These are phyloP conservation scores for Cynaeus angustus DNA, from an alignment of 2,888 invertebrate genomes.

Conservation along the genomic window DNA sequence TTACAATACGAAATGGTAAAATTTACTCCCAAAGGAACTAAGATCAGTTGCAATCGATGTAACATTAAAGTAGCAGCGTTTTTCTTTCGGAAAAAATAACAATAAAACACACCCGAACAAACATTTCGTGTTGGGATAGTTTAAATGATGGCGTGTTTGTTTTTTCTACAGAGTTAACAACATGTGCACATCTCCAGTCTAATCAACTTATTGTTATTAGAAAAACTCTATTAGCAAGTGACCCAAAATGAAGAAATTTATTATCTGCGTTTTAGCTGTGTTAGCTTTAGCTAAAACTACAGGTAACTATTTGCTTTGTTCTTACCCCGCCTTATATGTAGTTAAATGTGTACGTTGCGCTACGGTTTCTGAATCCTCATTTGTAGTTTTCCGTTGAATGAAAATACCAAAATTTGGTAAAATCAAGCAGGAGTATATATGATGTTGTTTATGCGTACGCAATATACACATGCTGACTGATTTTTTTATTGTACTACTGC, in stretches of 20 bases:
- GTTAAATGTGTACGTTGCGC: not conserved
- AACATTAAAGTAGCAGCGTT: constrained; percentile 45
- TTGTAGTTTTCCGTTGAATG: too few relatives aligned
- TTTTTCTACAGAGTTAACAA: constrained; percentile 57
- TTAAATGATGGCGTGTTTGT: constrained; percentile 54
- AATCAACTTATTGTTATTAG: constrained; percentile 50
- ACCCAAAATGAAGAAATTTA: constrained; percentile 43
- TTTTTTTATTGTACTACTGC: too few relatives aligned
- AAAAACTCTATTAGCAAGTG: constrained; percentile 45
- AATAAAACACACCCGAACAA: constrained; percentile 48
- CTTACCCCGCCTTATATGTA: not conserved
- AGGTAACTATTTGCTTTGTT: constrained; percentile 45
- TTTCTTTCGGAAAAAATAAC: constrained; percentile 37
- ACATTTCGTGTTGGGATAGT: constrained; percentile 49
- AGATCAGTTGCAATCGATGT: constrained; percentile 36
- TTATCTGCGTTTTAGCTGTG: constrained; percentile 33
- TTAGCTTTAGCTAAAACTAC: constrained; percentile 40
- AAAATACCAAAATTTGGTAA: too few relatives aligned
- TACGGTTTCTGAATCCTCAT: not conserved
- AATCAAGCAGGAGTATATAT: too few relatives aligned
- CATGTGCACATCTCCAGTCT: constrained; percentile 57
- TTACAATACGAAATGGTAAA: constrained; percentile 15
- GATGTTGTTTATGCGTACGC: too few relatives aligned
- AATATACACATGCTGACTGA: too few relatives aligned
- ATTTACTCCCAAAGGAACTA: constrained; percentile 15